phyloP scores from a whole-genome alignment of 2,113 vertebrate species.

The Nipponia nippon region DNA sequence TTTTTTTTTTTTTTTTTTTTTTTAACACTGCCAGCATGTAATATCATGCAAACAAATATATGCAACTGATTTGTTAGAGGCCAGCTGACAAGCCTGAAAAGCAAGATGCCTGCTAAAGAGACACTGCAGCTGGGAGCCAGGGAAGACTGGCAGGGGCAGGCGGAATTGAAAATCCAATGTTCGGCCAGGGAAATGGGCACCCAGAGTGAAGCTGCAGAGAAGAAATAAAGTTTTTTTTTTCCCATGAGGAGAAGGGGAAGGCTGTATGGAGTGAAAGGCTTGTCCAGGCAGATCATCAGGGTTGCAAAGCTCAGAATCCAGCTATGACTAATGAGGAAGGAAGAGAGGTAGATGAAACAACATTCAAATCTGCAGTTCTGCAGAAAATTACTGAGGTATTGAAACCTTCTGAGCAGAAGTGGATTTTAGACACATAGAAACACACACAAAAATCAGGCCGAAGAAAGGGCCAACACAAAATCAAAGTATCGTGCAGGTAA shows the following conservation, averaged over 20 bases:
- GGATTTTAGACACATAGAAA: neutral
- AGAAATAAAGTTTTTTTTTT: neutral
- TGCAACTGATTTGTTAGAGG: slow-evolving; percentile 7
- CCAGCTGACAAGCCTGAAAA: slow-evolving; percentile 5
- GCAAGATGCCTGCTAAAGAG: neutral
- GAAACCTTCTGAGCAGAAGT: neutral
- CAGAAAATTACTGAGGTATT: slow-evolving; percentile 3
- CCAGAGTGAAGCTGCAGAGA: neutral
- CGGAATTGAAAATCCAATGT: neutral
- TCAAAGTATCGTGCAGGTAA: neutral
- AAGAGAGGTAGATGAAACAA: slow-evolving; percentile 4
- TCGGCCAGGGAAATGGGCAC: neutral
- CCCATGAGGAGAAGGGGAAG: neutral
- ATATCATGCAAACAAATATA: neutral
- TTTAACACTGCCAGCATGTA: neutral
- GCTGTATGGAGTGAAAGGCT: neutral
- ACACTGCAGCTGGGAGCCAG: neutral
- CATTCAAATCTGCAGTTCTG: neutral
- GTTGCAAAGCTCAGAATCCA: slow-evolving; percentile 31
- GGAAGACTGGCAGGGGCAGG: neutral
- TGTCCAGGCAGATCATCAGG: neutral
- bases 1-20: neutral
- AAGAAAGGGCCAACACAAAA: neutral
- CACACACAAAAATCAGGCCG: neutral
- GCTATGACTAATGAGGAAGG: slow-evolving; percentile 33